Evolutionary conservation across 2,888 invertebrate species (phyloP), one percentile per base, ranked within the genome.

Genomic region (Netelia fuscicornis): DNA sequence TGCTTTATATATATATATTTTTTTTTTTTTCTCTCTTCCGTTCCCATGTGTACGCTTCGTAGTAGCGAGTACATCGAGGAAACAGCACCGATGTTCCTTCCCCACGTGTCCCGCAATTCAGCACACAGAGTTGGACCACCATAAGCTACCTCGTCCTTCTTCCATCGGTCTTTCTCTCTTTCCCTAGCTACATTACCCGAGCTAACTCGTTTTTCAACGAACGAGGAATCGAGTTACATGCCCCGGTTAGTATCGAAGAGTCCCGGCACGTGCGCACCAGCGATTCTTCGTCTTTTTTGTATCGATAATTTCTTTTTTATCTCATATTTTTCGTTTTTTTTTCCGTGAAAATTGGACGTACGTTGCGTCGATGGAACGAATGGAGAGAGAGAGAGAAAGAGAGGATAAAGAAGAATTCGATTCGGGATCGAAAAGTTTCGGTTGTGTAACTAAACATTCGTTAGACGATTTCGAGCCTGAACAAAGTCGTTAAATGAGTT

Each of bases 121-220:
- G 58, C 52, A 25, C 74, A 64, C 56, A 42, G 30, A 2, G 37
- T 6, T 17, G n/a, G 37, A 83, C 64, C 76, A 71, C 81, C 81
- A 72, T 80, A 67, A 71, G 70, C 68, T 68, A 44, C 70, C 58
- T 42, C 58, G 60, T 56, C 23, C 78, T 82, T 52, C 23, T 62
- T 65, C n/a, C 48, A 48, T 52, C 68, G 58, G 30, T 56, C 42
- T 62, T 77, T 44, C 23, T 11, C 37, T 64, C 64, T 54, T 25
- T 58, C 42, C 30, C 65, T 56, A 70, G 84, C 44, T 58, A 62
- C 65, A 81, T 87, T 77, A 81, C 72, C 60, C 58, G 58, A 52
- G 68, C 74, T 81, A 87, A 83, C 58, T 78, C 70, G 71, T 72
- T 87, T 87, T 84, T 48, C 78, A 78, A 83, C 70, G 74, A 62